A percentile compares a stretch with the other conserved stretches of the same genome.
phyloP scores from a whole-genome alignment of 2,888 invertebrate genomes.

The Linhomoeus sp. region DNA sequence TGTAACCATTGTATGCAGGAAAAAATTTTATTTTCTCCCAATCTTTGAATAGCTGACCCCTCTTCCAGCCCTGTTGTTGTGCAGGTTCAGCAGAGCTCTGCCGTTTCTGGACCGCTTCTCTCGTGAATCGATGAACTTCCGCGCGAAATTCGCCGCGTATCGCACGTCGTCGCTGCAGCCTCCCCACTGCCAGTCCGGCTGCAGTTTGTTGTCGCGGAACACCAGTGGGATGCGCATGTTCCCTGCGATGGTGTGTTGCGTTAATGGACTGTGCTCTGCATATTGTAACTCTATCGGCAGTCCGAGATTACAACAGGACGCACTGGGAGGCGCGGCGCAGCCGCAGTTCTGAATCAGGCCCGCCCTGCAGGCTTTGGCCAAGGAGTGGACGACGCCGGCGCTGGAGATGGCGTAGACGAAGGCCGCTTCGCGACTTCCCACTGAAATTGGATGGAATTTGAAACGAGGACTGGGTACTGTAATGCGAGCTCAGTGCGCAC shows the following conservation, averaged over 20 bases:
- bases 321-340: constrained; percentile 36
- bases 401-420: constrained; percentile 80
- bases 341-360: constrained; percentile 64
- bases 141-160: constrained; percentile 46
- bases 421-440: constrained; percentile 76
- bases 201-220: not conserved
- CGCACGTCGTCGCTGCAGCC: constrained; percentile 74
- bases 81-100: constrained; percentile 80
- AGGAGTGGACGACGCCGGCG: constrained; percentile 72
- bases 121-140: constrained; percentile 70
- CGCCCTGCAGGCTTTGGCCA: constrained; percentile 65
- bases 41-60: too few relatives aligned
- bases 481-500: not conserved
- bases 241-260: too few relatives aligned
- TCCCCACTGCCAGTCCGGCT: constrained; percentile 44
- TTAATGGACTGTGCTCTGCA: too few relatives aligned
- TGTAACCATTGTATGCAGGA: too few relatives aligned
- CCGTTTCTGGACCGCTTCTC: constrained; percentile 47
- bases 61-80: constrained; percentile 85
- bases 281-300: too few relatives aligned
- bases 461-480: not conserved
- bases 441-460: constrained; percentile 7
- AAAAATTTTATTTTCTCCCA: too few relatives aligned
- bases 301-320: too few relatives aligned
- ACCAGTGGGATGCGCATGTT: too few relatives aligned